Base-by-base conservation (phyloP, 1,140 invertebrate species). In the Pachypeltis micranthus region DNA sequence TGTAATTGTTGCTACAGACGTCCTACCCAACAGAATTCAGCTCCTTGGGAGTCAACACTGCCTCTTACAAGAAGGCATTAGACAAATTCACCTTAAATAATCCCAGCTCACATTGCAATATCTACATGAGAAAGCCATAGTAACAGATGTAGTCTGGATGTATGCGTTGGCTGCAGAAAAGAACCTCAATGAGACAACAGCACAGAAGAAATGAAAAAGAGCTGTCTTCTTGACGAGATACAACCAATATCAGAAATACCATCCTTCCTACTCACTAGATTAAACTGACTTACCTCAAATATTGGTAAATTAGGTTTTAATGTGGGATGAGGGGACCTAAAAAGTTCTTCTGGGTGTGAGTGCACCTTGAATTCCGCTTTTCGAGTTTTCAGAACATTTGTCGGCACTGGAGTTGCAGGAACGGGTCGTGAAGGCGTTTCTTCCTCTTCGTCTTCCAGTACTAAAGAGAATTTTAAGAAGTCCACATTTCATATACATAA, bases 201-300 rank as follows among this genome's bases (percentile, higher is more conserved):
- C n/a, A n/a, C n/a, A n/a, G n/a, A n/a, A n/a, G n/a, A n/a, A n/a
- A n/a, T n/a, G n/a, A n/a, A n/a, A n/a, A n/a, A n/a, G n/a, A n/a
- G n/a, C n/a, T n/a, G n/a, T n/a, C n/a, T n/a, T n/a, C n/a, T n/a
- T n/a, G n/a, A n/a, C n/a, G n/a, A n/a, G n/a, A n/a, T n/a, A n/a
- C n/a, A n/a, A n/a, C n/a, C n/a, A 39, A 16, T 39, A 10, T 39
- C 16, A 39, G 31, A 16, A 39, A 39, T 16, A 31, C 19, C 14
- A 21, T 60, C 27, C 26, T n/a, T 24, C 23, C 1, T 23, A 61
- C 44, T 1, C 3, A 2, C 2, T 19, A 26, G 7, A 60, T 51
- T 39, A 4, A 31, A 27, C 44, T 14, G 19, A 62, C 39, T 62
- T 59, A 69, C 67, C 34, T 64, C 59, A 28, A 47, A 59, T 19